phyloP scores from a whole-genome alignment of 1,140 invertebrate species.

The Hyposmocoma kahamanoa region DNA sequence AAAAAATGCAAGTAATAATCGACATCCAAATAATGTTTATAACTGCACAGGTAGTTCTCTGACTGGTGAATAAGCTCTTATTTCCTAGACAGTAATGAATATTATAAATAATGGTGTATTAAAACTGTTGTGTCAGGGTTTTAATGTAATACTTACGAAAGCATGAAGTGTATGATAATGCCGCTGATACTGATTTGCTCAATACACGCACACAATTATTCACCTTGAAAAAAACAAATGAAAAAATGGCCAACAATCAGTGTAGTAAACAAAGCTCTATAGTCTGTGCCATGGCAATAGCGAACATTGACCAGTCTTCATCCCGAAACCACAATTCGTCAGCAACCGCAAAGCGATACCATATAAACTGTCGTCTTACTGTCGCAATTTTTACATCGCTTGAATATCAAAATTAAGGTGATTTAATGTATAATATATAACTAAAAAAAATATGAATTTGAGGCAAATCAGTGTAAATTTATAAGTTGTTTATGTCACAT shows the following conservation, averaged over 20 bases:
- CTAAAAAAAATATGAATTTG: too few relatives aligned
- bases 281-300: too few relatives aligned
- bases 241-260: neutral
- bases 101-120: neutral
- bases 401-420: neutral
- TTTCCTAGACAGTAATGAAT: too few relatives aligned
- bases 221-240: neutral
- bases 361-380: too few relatives aligned
- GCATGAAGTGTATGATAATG: neutral
- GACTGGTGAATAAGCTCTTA: too few relatives aligned
- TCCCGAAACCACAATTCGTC: too few relatives aligned
- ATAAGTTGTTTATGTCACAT: too few relatives aligned
- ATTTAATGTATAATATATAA: neutral
- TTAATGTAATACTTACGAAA: neutral
- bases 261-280: neutral
- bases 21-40: too few relatives aligned
- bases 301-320: too few relatives aligned
- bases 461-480: too few relatives aligned
- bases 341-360: neutral
- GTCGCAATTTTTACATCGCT: neutral
- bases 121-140: neutral
- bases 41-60: too few relatives aligned
- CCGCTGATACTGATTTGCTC: slow-evolving; percentile 4
- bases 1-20: too few relatives aligned
- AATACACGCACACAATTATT: slow-evolving; percentile 7